A percentile compares a stretch with the other conserved stretches of the same genome.
phyloP scores from a whole-genome alignment of 1,140 invertebrate genomes.

The Mamestra configurata region DNA sequence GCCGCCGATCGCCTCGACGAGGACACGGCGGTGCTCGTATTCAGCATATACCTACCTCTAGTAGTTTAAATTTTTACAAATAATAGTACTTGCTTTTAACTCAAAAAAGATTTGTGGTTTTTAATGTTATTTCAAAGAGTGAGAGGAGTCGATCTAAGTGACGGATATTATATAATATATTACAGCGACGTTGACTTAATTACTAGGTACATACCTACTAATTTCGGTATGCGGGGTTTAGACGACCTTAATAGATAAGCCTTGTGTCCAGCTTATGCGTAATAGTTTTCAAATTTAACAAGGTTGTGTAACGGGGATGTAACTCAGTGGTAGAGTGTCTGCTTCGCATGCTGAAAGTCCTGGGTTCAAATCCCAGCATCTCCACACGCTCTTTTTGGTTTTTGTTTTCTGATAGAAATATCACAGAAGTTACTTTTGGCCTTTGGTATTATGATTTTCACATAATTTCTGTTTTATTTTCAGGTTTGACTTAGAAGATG shows the following conservation, averaged over 20 bases:
- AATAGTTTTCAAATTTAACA: too few species aligned
- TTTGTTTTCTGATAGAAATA: neutral
- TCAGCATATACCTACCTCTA: too few species aligned
- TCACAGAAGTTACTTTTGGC: neutral
- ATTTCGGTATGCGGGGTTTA: neutral
- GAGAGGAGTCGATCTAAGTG: too few species aligned
- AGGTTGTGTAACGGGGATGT: constrained; percentile 54
- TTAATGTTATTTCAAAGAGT: too few species aligned
- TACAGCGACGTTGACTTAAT: too few species aligned
- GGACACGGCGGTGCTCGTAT: too few species aligned
- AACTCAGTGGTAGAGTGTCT: constrained; percentile 62
- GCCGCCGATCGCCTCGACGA: too few species aligned
- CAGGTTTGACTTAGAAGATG: constrained; percentile 70
- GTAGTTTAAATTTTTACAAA: too few species aligned
- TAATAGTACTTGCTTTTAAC: too few species aligned
- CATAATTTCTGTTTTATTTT: constrained; percentile 21
- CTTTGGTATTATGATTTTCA: neutral
- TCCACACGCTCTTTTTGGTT: constrained; percentile 21
- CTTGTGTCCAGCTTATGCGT: neutral
- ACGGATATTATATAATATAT: too few species aligned
- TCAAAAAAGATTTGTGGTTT: too few species aligned
- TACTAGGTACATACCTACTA: too few species aligned
- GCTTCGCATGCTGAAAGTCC: constrained; percentile 62
- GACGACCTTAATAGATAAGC: neutral
- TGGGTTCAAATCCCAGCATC: constrained; percentile 61